Evolutionary conservation across 2,797 vertebrate species (phyloP).

Genomic region (Pachyuromys duprasi): DNA sequence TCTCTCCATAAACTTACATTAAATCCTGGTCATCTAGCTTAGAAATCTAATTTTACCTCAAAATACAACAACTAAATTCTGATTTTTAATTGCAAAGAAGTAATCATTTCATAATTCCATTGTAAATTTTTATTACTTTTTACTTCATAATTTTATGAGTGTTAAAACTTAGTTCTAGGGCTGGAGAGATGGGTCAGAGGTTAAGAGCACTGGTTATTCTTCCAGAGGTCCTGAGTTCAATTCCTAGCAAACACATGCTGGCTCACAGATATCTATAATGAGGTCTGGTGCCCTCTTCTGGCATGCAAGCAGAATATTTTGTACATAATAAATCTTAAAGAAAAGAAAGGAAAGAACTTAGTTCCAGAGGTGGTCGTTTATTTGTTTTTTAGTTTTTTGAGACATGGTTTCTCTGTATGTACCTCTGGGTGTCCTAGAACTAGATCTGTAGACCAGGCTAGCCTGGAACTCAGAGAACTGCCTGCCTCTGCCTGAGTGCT

Average conservation of each 20-base stretch:
- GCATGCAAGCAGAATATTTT: too few species aligned
- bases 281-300: too few species aligned
- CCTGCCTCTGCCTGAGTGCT: not conserved
- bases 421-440: not conserved
- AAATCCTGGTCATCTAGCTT: constrained; percentile 32
- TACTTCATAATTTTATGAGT: not conserved
- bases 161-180: not conserved
- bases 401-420: not conserved
- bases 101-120: not conserved
- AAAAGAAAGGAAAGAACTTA: not conserved
- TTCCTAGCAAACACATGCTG: too few species aligned
- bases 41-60: constrained; percentile 51
- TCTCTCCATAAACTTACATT: constrained; percentile 36
- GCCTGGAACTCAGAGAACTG: not conserved
- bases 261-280: too few species aligned
- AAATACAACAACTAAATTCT: not conserved
- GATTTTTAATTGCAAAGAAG: not conserved
- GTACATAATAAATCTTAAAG: too few species aligned
- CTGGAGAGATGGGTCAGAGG: too few species aligned
- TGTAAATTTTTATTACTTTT: not conserved
- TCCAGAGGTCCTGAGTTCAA: too few species aligned
- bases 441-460: not conserved
- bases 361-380: not conserved
- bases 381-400: not conserved
- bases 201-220: too few species aligned